Conservation (phyloP, 1,140 invertebrate species). For the Lepidurus arcticus region DNA sequence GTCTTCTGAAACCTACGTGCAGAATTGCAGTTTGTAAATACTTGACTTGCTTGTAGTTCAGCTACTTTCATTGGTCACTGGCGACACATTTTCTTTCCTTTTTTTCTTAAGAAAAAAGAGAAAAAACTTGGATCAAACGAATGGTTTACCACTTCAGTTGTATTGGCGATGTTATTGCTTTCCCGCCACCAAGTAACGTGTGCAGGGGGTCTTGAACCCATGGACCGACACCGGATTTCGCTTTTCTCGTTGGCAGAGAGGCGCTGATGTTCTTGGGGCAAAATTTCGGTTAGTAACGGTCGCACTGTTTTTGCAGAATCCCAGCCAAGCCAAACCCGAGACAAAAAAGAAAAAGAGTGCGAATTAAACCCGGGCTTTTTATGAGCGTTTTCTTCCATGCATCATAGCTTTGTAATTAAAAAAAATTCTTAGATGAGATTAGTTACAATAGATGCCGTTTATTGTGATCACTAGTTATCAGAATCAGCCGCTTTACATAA, state of each 20-base stretch:
- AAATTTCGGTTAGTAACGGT: not conserved
- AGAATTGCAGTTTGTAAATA: constrained; percentile 38
- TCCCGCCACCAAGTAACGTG: constrained; percentile 64
- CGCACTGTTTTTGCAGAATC: not conserved
- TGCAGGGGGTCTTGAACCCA: constrained; percentile 72
- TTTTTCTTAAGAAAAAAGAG: too few relatives aligned
- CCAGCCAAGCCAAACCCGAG: not conserved
- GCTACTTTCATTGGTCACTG: not conserved
- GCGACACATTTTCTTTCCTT: not conserved
- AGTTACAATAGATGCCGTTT: too few relatives aligned
- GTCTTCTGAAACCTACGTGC: constrained; percentile 40
- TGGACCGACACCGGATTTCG: constrained; percentile 73
- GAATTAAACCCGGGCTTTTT: too few relatives aligned
- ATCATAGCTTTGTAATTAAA: too few relatives aligned
- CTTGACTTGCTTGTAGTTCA: not conserved
- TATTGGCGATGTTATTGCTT: not conserved
- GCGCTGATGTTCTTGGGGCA: constrained; percentile 48
- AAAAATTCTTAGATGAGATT: too few relatives aligned
- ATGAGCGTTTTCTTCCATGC: too few relatives aligned
- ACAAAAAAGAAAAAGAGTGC: not conserved
- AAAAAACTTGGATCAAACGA: not conserved
- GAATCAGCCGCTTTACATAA: too few relatives aligned
- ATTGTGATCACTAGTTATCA: too few relatives aligned
- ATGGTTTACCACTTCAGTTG: constrained; percentile 17
- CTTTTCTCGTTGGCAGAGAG: constrained; percentile 70